These are phyloP conservation scores for Anagrus nilaparvatae DNA, from an alignment of 1,140 invertebrate species.

Conservation along the genomic window DNA sequence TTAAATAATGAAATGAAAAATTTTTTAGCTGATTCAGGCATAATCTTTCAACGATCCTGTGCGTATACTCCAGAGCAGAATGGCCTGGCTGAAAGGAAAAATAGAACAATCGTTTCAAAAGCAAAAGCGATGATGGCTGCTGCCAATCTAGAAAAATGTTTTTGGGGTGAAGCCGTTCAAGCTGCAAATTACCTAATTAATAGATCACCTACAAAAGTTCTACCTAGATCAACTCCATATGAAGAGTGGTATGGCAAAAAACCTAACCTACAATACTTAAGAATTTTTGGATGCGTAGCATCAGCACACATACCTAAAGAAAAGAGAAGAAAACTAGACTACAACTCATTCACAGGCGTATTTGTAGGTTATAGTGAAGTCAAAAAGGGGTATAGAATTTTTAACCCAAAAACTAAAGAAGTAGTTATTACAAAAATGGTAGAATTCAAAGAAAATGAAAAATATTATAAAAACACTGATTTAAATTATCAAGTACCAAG, in stretches of 20 bases:
- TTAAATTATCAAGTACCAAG: neutral
- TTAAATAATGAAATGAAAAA: too few species aligned
- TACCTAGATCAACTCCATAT: slow-evolving; percentile 19
- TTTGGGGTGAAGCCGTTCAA: neutral
- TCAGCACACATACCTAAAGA: slow-evolving; percentile 6
- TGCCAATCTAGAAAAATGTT: too few species aligned
- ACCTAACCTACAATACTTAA: slow-evolving; percentile 3
- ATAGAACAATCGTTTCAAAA: too few species aligned
- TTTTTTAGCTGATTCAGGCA: too few species aligned
- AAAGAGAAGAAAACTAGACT: neutral
- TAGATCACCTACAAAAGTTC: slow-evolving; percentile 4
- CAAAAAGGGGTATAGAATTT: slow-evolving; percentile 33
- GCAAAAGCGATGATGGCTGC: neutral
- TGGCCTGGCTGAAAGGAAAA: too few species aligned
- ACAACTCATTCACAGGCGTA: slow-evolving; percentile 19
- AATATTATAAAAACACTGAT: neutral
- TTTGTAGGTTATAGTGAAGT: slow-evolving; percentile 38
- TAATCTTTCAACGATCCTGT: too few species aligned
- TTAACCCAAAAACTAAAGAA: slow-evolving; percentile 23
- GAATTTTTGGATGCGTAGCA: slow-evolving; percentile 4
- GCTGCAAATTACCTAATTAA: slow-evolving; percentile 17
- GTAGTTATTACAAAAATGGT: neutral
- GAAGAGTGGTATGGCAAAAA: slow-evolving; percentile 22
- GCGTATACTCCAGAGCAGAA: too few species aligned
- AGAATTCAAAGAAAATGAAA: neutral